phyloP scores from a whole-genome alignment of 2,113 vertebrate species.

The Aptenodytes patagonicus region DNA sequence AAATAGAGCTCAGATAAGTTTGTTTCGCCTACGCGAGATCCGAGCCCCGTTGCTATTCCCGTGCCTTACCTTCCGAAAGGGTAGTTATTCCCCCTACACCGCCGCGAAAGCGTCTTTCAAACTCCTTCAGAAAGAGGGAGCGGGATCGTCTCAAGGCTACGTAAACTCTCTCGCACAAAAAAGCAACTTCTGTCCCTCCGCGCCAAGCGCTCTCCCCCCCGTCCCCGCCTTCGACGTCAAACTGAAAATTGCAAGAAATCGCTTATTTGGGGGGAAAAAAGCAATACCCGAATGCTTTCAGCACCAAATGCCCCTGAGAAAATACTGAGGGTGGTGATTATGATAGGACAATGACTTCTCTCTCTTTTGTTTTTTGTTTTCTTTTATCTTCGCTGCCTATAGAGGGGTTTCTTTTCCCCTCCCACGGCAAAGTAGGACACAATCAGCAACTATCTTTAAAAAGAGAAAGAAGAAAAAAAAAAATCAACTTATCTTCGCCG shows the following conservation, averaged over 20 bases:
- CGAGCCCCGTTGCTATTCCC: background rate
- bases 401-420: constrained; percentile 26
- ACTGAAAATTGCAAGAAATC: constrained; percentile 45
- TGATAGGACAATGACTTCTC: constrained; percentile 54
- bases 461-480: background rate
- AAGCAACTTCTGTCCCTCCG: background rate
- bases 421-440: constrained; percentile 58
- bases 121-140: background rate
- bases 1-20: background rate
- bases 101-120: background rate
- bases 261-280: background rate
- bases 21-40: background rate
- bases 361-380: constrained; percentile 25
- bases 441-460: constrained; percentile 41
- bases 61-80: background rate
- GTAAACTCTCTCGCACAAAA: background rate
- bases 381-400: background rate
- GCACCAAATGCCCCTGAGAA: constrained; percentile 57
- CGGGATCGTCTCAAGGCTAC: background rate
- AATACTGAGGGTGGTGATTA: constrained; percentile 52
- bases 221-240: background rate
- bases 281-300: constrained; percentile 60
- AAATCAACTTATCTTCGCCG: constrained; percentile 18
- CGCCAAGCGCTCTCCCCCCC: background rate
- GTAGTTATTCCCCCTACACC: background rate